Conservation (phyloP, 2,888 invertebrate genomes). For the Neocrepidodera transversa region DNA sequence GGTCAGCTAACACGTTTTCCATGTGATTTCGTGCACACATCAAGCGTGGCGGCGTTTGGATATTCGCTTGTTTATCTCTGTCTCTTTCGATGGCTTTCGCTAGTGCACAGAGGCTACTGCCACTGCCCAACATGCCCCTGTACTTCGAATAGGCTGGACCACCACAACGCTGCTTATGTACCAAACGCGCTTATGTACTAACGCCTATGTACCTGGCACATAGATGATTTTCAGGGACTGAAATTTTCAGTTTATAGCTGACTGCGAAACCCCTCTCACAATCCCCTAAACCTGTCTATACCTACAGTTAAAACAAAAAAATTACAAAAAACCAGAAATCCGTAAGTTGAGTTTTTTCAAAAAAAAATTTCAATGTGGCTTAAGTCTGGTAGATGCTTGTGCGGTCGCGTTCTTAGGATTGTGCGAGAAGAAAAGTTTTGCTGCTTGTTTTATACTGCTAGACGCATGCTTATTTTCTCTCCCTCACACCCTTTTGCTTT, state of each 20-base stretch:
- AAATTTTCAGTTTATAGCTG: slow-evolving; percentile 62
- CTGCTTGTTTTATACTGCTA: slow-evolving; percentile 9
- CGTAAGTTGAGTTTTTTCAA: slow-evolving; percentile 45
- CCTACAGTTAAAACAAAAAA: slow-evolving; percentile 58
- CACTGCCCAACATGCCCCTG: slow-evolving; percentile 41
- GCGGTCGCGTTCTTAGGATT: slow-evolving; percentile 8
- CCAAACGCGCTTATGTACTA: slow-evolving; percentile 29
- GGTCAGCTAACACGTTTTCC: slow-evolving; percentile 45
- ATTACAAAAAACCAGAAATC: slow-evolving; percentile 45
- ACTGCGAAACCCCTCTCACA: slow-evolving; percentile 60
- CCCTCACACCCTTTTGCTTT: background rate
- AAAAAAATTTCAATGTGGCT: slow-evolving; percentile 1
- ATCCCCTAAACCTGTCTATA: slow-evolving; percentile 59
- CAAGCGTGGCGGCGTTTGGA: slow-evolving; percentile 40
- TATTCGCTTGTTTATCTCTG: slow-evolving; percentile 37
- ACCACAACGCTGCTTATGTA: slow-evolving; percentile 31
- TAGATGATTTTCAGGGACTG: slow-evolving; percentile 43
- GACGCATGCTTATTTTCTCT: slow-evolving; percentile 21
- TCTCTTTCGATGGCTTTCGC: slow-evolving; percentile 32
- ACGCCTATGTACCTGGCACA: slow-evolving; percentile 41
- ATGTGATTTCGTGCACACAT: slow-evolving; percentile 45
- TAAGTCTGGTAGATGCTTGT: background rate
- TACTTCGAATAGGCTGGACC: slow-evolving; percentile 47
- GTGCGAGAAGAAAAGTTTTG: slow-evolving; percentile 9
- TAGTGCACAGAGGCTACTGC: slow-evolving; percentile 34